Conservation (phyloP, 2,797 vertebrate species). For the Cyclura pinguis region DNA sequence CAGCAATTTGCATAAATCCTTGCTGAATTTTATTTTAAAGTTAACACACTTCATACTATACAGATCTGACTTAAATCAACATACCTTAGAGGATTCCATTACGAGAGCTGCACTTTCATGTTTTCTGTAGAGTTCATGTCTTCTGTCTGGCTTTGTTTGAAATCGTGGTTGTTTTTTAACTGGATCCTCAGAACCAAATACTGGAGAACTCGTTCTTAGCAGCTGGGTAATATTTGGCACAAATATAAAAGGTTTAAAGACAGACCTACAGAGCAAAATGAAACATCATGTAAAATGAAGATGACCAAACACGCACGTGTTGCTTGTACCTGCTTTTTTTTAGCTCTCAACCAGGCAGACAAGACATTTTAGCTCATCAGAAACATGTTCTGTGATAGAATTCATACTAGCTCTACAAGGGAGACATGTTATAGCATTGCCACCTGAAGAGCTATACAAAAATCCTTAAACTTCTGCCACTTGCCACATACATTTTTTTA, state of each 20-base stretch:
- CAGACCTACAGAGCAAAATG: slow-evolving; percentile 84
- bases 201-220: slow-evolving; percentile 88
- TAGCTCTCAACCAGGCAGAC: no score
- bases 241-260: slow-evolving; percentile 98
- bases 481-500: no score
- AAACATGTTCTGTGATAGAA: background rate
- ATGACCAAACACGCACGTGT: slow-evolving; percentile 26
- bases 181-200: slow-evolving; percentile 88
- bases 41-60: background rate
- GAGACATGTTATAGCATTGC: no score
- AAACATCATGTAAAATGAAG: slow-evolving; percentile 27
- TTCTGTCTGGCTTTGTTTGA: slow-evolving; percentile 91
- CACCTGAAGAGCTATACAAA: no score
- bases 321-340: slow-evolving; percentile 32
- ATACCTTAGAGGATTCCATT: slow-evolving; percentile 74
- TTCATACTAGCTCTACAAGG: no score
- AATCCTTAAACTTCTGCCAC: no score
- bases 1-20: slow-evolving; percentile 58
- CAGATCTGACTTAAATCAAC: slow-evolving; percentile 58
- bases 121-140: slow-evolving; percentile 89
- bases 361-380: no score
- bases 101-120: slow-evolving; percentile 83
- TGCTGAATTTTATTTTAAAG: background rate
- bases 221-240: slow-evolving; percentile 82
- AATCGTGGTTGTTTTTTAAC: slow-evolving; percentile 90